These are phyloP conservation scores for Antennarius maculatus DNA, from an alignment of 2,797 vertebrate species.

Conservation along the genomic window DNA sequence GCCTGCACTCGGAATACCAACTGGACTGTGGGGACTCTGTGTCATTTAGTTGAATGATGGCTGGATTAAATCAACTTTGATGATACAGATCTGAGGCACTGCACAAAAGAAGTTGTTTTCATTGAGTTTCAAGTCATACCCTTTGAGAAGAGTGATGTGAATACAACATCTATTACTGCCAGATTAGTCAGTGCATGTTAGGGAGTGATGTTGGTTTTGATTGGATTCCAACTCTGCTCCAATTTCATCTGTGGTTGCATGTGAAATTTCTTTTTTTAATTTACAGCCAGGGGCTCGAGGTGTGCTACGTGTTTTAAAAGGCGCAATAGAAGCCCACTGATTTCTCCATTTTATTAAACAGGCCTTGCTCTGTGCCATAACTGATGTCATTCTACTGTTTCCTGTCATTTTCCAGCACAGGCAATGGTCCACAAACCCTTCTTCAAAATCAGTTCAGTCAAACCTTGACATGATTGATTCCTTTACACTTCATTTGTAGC, in stretches of 20 bases:
- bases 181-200: constrained; percentile 74
- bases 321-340: constrained; percentile 65
- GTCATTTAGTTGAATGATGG: constrained; percentile 60
- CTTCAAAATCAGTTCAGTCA: constrained; percentile 61
- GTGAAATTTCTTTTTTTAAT: constrained; percentile 66
- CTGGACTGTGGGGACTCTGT: constrained; percentile 48
- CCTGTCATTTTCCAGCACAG: constrained; percentile 73
- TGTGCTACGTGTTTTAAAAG: constrained; percentile 61
- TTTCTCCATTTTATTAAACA: constrained; percentile 72
- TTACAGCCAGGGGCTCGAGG: constrained; percentile 55
- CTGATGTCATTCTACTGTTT: constrained; percentile 77
- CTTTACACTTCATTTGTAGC: constrained; percentile 76
- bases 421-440: constrained; percentile 58
- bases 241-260: constrained; percentile 66
- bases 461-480: constrained; percentile 68
- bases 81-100: constrained; percentile 42
- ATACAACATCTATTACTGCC: constrained; percentile 68
- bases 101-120: constrained; percentile 49
- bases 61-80: constrained; percentile 61
- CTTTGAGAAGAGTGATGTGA: constrained; percentile 58
- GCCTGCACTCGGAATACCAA: constrained; percentile 38
- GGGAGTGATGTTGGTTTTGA: constrained; percentile 73
- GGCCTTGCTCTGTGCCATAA: constrained; percentile 54
- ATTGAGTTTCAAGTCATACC: constrained; percentile 44
- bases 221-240: constrained; percentile 59